Conservation (phyloP, 2,888 invertebrate species). For the Unio pictorum region DNA sequence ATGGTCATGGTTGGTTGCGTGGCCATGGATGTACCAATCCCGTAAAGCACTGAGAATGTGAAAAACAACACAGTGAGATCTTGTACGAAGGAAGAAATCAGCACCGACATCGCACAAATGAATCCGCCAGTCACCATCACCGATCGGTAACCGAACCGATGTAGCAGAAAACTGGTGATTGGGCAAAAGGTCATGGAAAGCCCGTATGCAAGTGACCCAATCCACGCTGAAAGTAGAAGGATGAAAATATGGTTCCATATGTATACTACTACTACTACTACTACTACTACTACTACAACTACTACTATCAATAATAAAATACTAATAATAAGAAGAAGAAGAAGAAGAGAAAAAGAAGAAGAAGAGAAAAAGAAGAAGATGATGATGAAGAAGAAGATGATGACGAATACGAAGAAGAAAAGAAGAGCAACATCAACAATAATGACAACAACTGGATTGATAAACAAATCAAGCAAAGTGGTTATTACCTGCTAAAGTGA, state of each 20-base stretch:
- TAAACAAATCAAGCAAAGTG: too few species aligned
- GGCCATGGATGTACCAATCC: constrained; percentile 56
- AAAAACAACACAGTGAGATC: constrained; percentile 43
- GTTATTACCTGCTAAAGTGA: too few species aligned
- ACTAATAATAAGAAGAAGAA: too few species aligned
- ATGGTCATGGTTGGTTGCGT: constrained; percentile 60
- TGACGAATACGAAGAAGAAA: too few species aligned
- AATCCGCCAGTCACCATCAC: constrained; percentile 49
- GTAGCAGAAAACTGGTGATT: constrained; percentile 44
- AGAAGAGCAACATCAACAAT: too few species aligned
- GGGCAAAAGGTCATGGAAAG: constrained; percentile 59
- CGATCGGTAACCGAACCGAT: constrained; percentile 43
- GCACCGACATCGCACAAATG: constrained; percentile 48
- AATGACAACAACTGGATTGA: too few species aligned
- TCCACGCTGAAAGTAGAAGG: constrained; percentile 53
- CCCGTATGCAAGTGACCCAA: constrained; percentile 59
- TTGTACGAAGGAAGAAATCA: constrained; percentile 52
- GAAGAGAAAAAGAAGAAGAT: too few species aligned
- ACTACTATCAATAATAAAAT: too few species aligned
- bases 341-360: too few species aligned
- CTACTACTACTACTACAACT: too few species aligned
- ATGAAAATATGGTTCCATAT: constrained; percentile 7
- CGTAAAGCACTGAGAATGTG: constrained; percentile 57
- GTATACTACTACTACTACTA: neutral
- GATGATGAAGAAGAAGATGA: too few species aligned